Percentiles rank a stretch among this genome's conserved stretches.
phyloP scores from a whole-genome alignment of 2,888 invertebrate genomes.

The Chrysopilus asiliformis region DNA sequence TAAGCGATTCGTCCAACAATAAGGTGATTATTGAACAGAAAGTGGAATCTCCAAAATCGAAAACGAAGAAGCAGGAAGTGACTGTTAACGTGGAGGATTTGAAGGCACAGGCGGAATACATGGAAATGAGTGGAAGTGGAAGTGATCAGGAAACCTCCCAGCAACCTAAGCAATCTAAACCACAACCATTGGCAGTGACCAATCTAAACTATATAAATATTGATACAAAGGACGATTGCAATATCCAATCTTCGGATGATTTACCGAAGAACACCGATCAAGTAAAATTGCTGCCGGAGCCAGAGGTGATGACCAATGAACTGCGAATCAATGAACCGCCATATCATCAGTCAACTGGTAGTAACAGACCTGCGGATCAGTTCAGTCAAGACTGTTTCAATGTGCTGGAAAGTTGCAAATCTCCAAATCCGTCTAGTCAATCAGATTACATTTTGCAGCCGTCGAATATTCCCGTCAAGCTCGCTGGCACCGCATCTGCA shows the following conservation, averaged over 20 bases:
- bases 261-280: constrained; percentile 28
- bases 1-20: constrained; percentile 38
- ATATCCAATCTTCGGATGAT: constrained; percentile 21
- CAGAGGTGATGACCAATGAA: constrained; percentile 30
- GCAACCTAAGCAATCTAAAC: constrained; percentile 17
- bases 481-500: constrained; percentile 18
- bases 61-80: constrained; percentile 27
- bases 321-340: constrained; percentile 33
- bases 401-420: constrained; percentile 28
- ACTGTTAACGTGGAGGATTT: constrained; percentile 34
- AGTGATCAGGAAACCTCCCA: constrained; percentile 25
- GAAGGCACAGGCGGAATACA: constrained; percentile 25
- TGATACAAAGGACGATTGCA: constrained; percentile 28
- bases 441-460: constrained; percentile 47
- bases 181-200: constrained; percentile 29
- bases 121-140: constrained; percentile 36
- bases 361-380: constrained; percentile 30
- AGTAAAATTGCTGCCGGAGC: constrained; percentile 22
- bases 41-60: constrained; percentile 1
- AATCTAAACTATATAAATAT: constrained; percentile 36
- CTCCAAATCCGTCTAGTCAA: constrained; percentile 20
- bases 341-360: constrained; percentile 33
- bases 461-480: constrained; percentile 46
- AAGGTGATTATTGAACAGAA: constrained; percentile 34
- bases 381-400: constrained; percentile 35